Percentiles rank a stretch among this genome's conserved stretches.
phyloP scores from a whole-genome alignment of 30 jellyfish, hydroid and myxozoan species.

The Mastigias papua region DNA sequence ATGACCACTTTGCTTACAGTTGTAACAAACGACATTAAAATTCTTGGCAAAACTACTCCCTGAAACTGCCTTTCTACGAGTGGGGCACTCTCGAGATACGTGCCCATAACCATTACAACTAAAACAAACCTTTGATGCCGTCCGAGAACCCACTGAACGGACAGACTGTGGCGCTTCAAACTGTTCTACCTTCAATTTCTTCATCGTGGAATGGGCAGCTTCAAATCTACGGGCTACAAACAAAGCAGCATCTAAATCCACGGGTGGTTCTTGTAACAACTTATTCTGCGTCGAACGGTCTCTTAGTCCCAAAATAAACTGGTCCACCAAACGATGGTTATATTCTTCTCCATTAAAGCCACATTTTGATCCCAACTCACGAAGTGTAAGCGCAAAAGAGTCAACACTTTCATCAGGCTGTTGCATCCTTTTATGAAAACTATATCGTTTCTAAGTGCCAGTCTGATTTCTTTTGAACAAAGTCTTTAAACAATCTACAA shows the following conservation, averaged over 20 bases:
- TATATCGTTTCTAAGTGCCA: no score
- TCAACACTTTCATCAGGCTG: no score
- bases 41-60: background rate
- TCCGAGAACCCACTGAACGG: background rate
- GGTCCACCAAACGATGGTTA: no score
- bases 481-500: no score
- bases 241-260: conserved; percentile 20
- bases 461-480: no score
- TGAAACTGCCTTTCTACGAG: background rate
- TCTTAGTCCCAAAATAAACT: no score
- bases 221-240: conserved; percentile 48
- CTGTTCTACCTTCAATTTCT: background rate
- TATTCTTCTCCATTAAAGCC: no score
- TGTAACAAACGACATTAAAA: background rate
- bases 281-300: no score
- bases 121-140: background rate
- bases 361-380: no score
- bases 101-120: conserved; percentile 28
- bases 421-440: no score
- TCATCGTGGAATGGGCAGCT: conserved; percentile 23
- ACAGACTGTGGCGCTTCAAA: background rate
- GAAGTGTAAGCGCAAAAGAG: no score
- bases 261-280: conserved; percentile 56
- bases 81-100: background rate
- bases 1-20: conserved; percentile 28